Conservation (phyloP, 2,113 vertebrate genomes). For the Callopanchax toddi region DNA sequence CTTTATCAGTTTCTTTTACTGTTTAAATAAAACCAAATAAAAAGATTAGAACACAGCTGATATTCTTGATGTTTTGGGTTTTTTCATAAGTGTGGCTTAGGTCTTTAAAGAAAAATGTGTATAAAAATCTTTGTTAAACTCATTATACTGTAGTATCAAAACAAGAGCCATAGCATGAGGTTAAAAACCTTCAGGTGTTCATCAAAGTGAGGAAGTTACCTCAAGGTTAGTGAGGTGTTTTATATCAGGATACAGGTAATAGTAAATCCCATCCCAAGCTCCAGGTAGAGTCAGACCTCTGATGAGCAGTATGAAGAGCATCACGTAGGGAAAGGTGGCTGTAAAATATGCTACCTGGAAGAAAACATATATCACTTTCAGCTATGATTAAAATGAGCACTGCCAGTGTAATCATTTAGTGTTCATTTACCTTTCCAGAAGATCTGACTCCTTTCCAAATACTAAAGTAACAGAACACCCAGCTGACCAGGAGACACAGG, state of each 20-base stretch:
- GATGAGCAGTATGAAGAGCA: conserved; percentile 69
- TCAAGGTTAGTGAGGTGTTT: conserved; percentile 50
- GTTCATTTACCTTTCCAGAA: conserved; percentile 84
- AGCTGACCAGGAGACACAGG: conserved; percentile 85
- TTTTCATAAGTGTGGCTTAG: too few relatives aligned
- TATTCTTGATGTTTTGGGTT: too few relatives aligned
- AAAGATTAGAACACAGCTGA: too few relatives aligned
- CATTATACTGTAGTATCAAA: too few relatives aligned
- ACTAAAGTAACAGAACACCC: conserved; percentile 90
- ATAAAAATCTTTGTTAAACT: too few relatives aligned
- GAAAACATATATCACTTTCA: neutral
- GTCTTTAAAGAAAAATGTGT: too few relatives aligned
- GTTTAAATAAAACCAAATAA: too few relatives aligned
- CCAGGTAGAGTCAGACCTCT: conserved; percentile 74
- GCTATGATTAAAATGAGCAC: neutral
- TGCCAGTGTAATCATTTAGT: neutral
- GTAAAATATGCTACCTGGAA: conserved; percentile 74
- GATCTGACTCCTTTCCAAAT: conserved; percentile 92
- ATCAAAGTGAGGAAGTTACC: conserved; percentile 35
- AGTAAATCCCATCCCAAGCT: conserved; percentile 65
- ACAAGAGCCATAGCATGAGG: too few relatives aligned
- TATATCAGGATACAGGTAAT: conserved; percentile 70
- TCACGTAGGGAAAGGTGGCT: conserved; percentile 71
- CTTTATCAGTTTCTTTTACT: too few relatives aligned
- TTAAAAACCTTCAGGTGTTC: too few relatives aligned